These are phyloP conservation scores for Apodemus speciosus DNA, from an alignment of 2,113 vertebrate species.

Conservation along the genomic window DNA sequence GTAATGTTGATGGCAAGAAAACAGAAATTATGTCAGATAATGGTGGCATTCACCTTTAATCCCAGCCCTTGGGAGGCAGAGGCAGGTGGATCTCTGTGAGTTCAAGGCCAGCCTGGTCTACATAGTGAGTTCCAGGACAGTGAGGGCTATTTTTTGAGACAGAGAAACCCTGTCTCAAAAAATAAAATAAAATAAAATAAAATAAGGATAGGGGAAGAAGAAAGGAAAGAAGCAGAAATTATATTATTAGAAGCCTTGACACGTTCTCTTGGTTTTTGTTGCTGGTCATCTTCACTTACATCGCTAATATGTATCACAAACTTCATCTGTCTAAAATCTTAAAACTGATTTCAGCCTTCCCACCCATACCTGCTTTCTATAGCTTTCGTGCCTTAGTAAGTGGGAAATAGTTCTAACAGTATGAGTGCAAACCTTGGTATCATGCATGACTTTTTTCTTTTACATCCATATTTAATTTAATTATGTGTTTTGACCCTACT, in stretches of 20 bases:
- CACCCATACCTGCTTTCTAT: background rate
- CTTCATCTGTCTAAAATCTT: background rate
- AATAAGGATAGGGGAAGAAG: too few relatives aligned
- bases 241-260: background rate
- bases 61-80: background rate
- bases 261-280: background rate
- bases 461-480: conserved; percentile 1
- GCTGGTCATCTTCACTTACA: background rate
- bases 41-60: background rate
- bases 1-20: conserved; percentile 3
- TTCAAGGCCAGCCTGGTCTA: too few relatives aligned
- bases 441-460: conserved; percentile 24
- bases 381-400: background rate
- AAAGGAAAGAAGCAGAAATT: background rate
- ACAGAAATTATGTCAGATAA: background rate
- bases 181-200: too few relatives aligned
- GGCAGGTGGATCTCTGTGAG: background rate
- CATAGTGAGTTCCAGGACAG: background rate
- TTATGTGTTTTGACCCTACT: conserved; percentile 15
- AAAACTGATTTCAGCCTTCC: background rate
- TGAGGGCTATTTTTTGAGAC: background rate
- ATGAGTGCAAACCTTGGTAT: background rate
- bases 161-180: background rate
- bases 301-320: background rate
- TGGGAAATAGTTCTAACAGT: background rate